Percentiles rank a stretch among this genome's conserved stretches.
Conservation (phyloP, 2,888 invertebrate species). For the Pammene fasciana region DNA sequence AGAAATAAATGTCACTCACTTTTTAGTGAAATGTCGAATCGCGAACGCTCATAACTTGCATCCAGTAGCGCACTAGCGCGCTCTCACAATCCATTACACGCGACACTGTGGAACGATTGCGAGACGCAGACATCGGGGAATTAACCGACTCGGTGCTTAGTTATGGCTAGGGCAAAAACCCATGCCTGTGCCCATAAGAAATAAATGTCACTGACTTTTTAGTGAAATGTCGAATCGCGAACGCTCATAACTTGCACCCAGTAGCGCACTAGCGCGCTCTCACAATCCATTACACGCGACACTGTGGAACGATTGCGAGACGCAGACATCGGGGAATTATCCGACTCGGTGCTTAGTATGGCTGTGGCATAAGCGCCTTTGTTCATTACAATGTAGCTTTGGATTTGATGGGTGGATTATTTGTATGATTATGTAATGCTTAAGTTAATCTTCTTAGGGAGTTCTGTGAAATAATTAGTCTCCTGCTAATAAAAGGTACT, state of each 20-base stretch:
- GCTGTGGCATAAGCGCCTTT: conserved; percentile 24
- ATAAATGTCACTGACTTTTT: too few relatives aligned
- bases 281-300: conserved; percentile 44
- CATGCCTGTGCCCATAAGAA: conserved; percentile 19
- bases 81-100: conserved; percentile 45
- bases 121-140: conserved; percentile 38
- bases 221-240: not conserved
- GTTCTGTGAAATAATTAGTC: too few relatives aligned
- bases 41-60: not conserved
- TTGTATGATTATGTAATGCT: too few relatives aligned
- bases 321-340: conserved; percentile 41
- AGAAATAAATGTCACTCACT: not conserved
- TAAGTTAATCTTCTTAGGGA: too few relatives aligned
- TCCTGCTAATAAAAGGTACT: too few relatives aligned
- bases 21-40: not conserved
- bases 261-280: conserved; percentile 38
- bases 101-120: conserved; percentile 39
- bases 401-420: not conserved
- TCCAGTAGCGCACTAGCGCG: conserved; percentile 28
- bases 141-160: conserved; percentile 39
- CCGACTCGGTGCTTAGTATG: conserved; percentile 29
- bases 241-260: not conserved
- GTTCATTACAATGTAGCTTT: conserved; percentile 17
- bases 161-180: conserved; percentile 11
- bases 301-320: conserved; percentile 36